phyloP scores from a whole-genome alignment of 1,140 invertebrate species.

The Bombus affinis region DNA sequence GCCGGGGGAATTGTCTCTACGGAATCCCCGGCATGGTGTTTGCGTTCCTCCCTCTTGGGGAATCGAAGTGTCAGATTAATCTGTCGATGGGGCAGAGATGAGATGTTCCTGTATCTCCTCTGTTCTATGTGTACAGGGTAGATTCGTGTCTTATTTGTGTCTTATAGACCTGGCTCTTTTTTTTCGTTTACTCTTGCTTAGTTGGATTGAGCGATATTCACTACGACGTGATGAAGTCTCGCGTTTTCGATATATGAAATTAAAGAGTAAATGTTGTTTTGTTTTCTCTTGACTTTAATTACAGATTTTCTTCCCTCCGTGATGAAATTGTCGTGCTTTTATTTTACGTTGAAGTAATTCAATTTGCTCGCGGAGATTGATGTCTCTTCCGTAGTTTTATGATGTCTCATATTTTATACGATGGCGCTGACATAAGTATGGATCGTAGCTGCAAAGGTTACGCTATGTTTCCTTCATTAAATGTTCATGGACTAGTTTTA shows the following conservation, averaged over 20 bases:
- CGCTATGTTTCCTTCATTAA: too few species aligned
- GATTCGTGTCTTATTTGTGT: background rate
- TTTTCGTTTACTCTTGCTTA: background rate
- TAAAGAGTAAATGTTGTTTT: background rate
- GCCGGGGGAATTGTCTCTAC: conserved; percentile 32
- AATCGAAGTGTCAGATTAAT: conserved; percentile 64
- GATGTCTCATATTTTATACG: too few species aligned
- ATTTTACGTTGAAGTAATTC: background rate
- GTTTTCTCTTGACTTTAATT: background rate
- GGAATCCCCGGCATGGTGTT: conserved; percentile 12
- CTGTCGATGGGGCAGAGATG: conserved; percentile 19
- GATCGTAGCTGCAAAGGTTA: too few species aligned
- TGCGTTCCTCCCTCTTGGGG: conserved; percentile 38
- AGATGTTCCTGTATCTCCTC: background rate
- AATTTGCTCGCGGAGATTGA: background rate
- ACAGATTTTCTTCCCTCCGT: background rate
- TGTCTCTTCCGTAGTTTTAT: too few species aligned
- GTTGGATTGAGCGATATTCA: background rate
- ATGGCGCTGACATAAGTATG: too few species aligned
- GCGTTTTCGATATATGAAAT: background rate
- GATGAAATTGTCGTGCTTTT: background rate
- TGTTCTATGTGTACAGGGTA: background rate
- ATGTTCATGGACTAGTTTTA: background rate
- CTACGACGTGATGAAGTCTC: background rate
- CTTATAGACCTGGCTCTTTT: background rate